Conservation (phyloP, 2,888 invertebrate genomes). For the Portevinia maculata region DNA sequence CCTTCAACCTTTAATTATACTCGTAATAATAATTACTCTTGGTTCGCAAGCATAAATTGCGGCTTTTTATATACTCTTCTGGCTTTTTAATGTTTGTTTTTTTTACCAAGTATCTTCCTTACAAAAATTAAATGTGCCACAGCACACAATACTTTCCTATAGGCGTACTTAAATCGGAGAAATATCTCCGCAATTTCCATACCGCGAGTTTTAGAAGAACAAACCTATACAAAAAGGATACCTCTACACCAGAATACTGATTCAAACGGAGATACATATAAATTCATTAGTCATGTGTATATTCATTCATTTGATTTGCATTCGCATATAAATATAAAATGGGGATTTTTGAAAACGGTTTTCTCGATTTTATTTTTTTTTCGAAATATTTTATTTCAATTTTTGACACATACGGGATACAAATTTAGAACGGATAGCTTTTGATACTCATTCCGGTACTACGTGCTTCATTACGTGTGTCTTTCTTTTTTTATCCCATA, state of each 20-base stretch:
- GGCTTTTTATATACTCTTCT: conserved; percentile 9
- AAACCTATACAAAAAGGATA: no score
- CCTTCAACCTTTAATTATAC: conserved; percentile 41
- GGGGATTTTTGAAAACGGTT: no score
- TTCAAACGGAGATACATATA: not conserved
- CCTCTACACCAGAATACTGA: not conserved
- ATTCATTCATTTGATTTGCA: no score
- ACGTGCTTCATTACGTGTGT: not conserved
- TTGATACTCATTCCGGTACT: not conserved
- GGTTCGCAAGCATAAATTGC: conserved; percentile 15
- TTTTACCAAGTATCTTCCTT: not conserved
- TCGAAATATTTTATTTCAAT: no score
- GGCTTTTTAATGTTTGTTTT: not conserved
- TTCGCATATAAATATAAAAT: no score
- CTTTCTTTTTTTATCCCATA: not conserved
- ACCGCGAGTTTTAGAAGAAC: no score
- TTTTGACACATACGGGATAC: no score
- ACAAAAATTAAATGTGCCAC: conserved; percentile 4
- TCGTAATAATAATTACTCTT: conserved; percentile 20
- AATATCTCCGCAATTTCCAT: no score
- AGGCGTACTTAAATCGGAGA: no score
- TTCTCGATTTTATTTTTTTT: no score
- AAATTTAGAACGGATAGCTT: no score
- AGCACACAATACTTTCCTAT: not conserved
- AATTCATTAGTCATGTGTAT: no score